Base-by-base conservation (phyloP, 2,888 invertebrate genomes). In the Saturnia pavonia region DNA sequence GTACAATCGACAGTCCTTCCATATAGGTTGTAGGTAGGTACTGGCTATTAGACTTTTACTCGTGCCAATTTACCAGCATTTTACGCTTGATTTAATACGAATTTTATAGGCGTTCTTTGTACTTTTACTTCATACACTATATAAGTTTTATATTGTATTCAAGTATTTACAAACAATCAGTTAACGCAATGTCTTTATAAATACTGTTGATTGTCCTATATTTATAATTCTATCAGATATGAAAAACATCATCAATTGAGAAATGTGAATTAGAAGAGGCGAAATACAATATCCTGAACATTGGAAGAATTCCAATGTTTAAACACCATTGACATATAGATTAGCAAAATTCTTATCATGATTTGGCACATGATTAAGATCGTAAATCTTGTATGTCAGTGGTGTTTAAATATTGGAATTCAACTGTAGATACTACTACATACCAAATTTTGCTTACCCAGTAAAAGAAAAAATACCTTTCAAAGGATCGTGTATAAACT, bases 21-120 rank as follows among this genome's bases (percentile, higher is more conserved):
- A 54, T 54, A 22, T 54, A 25, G 22, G 54, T 54, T 22, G 2
- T 19, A 48, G 48, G 54, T 54, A 54, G 54, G 11, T 22, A 54
- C 22, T 54, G 22, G 22, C 22, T 54, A 54, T 54, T 54, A n/a
- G 54, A 22, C 54, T 54, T 22, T 22, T 54, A 54, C 54, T 22
- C 54, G 22, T 11, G 22, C 54, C 54, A 9, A 9, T 54, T 54
- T 22, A 22, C 22, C 11, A 54, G 54, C 48, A 12, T 22, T 54
- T 54, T 54, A 54, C 54, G 54, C 54, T 22, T 54, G 54, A 54
- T 54, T 54, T 22, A 54, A 22, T n/a, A 54, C 22, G 54, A 54
- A n/a, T 54, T 22, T 54, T 22, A 54, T 54, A 22, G n/a, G 6
- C 9, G 22, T 54, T 22, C 9, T 54, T 22, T 54, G 54, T 54